Base-by-base conservation (phyloP, 53 echinoderm and acorn worm species). In the Holothuria scabra region DNA sequence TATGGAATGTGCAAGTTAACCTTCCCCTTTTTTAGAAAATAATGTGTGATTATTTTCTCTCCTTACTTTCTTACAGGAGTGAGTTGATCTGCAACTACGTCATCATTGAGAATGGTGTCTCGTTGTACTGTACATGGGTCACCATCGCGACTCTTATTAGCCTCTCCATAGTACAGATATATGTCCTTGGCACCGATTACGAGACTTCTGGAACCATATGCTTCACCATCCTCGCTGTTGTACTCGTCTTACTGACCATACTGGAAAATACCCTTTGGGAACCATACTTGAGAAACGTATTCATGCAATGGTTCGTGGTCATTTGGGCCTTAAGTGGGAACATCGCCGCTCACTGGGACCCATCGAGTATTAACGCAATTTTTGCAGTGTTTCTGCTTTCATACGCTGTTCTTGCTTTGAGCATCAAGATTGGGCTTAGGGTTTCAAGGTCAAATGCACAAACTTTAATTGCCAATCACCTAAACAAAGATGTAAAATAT, bases 191-290 rank as follows among this genome's bases (percentile, higher is more conserved):
- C 11, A 32, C 41, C 8, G 24, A 10, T 12, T 25, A 48, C 24
- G 13, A 76, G 26, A 76, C 76, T 11, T 76, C 76, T 19, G 52
- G 76, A 56, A 76, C 57, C 76, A 76, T 76, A 12, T 76, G 55
- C 55, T 56, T 76, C 76, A 55, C 76, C 55, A 25, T 76, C 48
- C 76, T 76, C 3, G 76, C 76, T 24, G 57, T 76, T 20, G 76
- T 76, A 29, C 44, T 76, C 12, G 25, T 76, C 20, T 4, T 55
- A 14, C 57, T 76, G 28, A 55, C 25, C 11, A 49, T 76, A 22
- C 29, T 56, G 23, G 76, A 76, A 28, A 76, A 76, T 28, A 76
- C 26, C 26, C 57, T 55, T 19, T 24, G 44, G 76, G 19, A 46
- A 18, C 48, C 23, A 4, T 56, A 76, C 25, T 46, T 76, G 10